phyloP scores from a whole-genome alignment of 2,888 invertebrate species.

The Eupithecia inturbata region DNA sequence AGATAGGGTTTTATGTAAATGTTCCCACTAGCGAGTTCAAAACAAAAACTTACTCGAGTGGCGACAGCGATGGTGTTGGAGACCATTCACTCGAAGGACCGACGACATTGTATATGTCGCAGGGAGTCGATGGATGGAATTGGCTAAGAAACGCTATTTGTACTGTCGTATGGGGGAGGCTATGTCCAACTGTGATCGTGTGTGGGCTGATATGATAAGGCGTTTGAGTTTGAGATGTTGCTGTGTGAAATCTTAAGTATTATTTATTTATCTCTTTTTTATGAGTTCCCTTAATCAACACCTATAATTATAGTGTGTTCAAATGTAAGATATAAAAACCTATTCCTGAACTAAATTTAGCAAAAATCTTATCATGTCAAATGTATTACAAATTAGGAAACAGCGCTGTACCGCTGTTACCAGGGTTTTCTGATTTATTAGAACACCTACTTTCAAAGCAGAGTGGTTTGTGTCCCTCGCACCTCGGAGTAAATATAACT shows the following conservation, averaged over 20 bases:
- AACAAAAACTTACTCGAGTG: too few relatives aligned
- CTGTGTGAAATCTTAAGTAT: not conserved
- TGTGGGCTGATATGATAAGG: not conserved
- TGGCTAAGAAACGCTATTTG: not conserved
- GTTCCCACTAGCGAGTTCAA: too few relatives aligned
- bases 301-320: not conserved
- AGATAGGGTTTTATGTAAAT: too few relatives aligned
- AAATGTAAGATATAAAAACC: not conserved
- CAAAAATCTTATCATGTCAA: not conserved
- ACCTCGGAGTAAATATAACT: constrained; percentile 80
- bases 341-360: not conserved
- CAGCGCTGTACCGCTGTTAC: too few relatives aligned
- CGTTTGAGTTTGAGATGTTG: not conserved
- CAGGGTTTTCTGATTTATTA: too few relatives aligned
- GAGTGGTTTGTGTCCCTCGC: constrained; percentile 78
- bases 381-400: constrained; percentile 5
- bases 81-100: not conserved
- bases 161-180: not conserved
- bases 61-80: not conserved
- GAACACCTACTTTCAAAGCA: constrained; percentile 60
- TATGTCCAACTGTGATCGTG: not conserved
- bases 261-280: not conserved
- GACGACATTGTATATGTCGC: not conserved
- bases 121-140: not conserved
- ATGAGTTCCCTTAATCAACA: not conserved